These are phyloP conservation scores for Tenrec ecaudatus DNA, from an alignment of 2,113 vertebrate genomes.

Conservation along the genomic window DNA sequence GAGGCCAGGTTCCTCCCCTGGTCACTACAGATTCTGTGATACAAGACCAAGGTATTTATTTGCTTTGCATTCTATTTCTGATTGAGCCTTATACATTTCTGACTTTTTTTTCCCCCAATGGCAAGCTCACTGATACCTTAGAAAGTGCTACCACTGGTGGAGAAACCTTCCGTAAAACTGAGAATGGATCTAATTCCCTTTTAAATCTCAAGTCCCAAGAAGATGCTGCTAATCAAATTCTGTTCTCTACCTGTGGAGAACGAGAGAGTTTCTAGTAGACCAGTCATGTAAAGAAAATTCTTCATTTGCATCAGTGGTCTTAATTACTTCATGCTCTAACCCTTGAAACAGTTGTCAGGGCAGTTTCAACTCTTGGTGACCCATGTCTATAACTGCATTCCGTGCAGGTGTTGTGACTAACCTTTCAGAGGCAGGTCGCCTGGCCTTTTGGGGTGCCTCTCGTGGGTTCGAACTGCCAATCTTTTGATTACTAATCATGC, in stretches of 20 bases:
- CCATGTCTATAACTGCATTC: background rate
- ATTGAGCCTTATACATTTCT: background rate
- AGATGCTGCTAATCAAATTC: background rate
- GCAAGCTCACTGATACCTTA: background rate
- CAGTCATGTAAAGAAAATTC: background rate
- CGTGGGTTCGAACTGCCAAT: background rate
- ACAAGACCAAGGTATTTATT: conserved; percentile 96
- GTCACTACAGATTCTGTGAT: conserved; percentile 94
- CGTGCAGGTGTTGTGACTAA: background rate
- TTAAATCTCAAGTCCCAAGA: background rate
- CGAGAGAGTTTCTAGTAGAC: background rate
- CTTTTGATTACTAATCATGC: background rate
- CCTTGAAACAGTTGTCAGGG: background rate
- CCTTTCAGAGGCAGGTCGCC: background rate
- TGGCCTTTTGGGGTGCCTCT: background rate
- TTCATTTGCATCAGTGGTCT: background rate
- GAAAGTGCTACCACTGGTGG: background rate
- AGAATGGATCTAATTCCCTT: background rate
- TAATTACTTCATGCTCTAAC: background rate
- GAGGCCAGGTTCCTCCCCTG: conserved; percentile 96
- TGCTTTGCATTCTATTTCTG: background rate
- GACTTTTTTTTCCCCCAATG: background rate
- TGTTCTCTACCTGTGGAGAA: background rate
- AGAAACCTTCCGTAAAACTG: background rate
- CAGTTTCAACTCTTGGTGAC: background rate